phyloP scores from a whole-genome alignment of 1,140 invertebrate genomes.

The Trypoxylus dichotomus region DNA sequence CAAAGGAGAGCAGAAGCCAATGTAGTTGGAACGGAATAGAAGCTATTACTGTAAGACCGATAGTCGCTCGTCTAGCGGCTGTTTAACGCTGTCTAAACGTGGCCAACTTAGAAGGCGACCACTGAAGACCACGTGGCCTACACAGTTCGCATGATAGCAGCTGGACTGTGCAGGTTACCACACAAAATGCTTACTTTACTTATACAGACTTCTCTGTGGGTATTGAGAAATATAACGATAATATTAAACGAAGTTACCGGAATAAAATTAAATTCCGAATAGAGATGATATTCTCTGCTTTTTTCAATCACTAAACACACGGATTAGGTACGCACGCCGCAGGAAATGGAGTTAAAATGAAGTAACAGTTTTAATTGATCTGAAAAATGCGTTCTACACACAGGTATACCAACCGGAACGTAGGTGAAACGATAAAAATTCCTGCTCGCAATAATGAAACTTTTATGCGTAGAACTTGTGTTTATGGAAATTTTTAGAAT shows the following conservation, averaged over 20 bases:
- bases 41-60: conserved; percentile 32
- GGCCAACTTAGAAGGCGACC: conserved; percentile 28
- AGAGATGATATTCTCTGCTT: background rate
- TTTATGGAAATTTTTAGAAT: conserved; percentile 9
- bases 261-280: background rate
- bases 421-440: conserved; percentile 15
- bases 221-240: background rate
- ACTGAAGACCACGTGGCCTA: conserved; percentile 31
- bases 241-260: background rate
- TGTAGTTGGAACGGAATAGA: conserved; percentile 29
- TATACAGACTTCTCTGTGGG: background rate
- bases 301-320: background rate
- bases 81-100: conserved; percentile 27
- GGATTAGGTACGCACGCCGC: background rate
- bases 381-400: conserved; percentile 10
- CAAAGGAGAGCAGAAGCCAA: conserved; percentile 21
- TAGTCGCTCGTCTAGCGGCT: conserved; percentile 28
- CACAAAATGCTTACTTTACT: background rate
- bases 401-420: conserved; percentile 7
- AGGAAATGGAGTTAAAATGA: conserved; percentile 9
- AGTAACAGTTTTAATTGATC: conserved; percentile 22
- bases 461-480: background rate
- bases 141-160: conserved; percentile 31
- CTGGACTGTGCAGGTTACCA: conserved; percentile 13
- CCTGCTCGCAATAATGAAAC: background rate